phyloP scores from a whole-genome alignment of 2,113 vertebrate genomes.

The Drymodes brunneopygia region DNA sequence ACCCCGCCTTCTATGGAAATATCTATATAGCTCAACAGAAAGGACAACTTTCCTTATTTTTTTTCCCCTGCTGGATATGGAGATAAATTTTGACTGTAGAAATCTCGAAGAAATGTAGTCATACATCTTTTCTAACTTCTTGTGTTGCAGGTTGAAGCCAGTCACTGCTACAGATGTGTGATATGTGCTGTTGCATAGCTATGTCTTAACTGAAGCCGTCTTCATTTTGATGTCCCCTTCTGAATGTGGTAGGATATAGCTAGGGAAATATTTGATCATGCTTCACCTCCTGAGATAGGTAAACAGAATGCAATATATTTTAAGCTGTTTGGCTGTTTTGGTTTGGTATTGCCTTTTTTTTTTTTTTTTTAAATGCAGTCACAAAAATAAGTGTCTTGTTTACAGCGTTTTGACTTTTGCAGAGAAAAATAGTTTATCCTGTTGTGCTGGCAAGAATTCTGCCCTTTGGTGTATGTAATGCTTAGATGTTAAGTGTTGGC shows the following conservation, averaged over 20 bases:
- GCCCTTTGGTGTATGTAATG: accelerated
- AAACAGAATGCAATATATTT: background rate
- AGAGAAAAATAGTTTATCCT: background rate
- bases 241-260: slow-evolving; percentile 50
- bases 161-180: background rate
- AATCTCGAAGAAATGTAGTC: background rate
- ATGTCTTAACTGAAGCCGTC: background rate
- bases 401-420: background rate
- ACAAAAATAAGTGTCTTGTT: background rate
- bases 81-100: background rate
- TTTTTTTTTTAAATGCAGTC: background rate
- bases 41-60: background rate
- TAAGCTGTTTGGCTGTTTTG: background rate
- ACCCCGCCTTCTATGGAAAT: accelerated
- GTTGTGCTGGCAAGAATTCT: background rate
- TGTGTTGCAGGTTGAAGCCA: slow-evolving; percentile 25
- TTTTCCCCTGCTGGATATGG: no score
- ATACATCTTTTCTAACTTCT: background rate
- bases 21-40: accelerated
- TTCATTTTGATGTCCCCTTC: background rate
- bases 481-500: background rate
- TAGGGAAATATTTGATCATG: slow-evolving; percentile 30
- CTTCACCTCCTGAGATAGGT: slow-evolving; percentile 15
- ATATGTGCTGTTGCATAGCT: background rate
- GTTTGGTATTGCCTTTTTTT: background rate